These are phyloP conservation scores for Hipposideros larvatus DNA, from an alignment of 2,797 vertebrate species.

Conservation along the genomic window DNA sequence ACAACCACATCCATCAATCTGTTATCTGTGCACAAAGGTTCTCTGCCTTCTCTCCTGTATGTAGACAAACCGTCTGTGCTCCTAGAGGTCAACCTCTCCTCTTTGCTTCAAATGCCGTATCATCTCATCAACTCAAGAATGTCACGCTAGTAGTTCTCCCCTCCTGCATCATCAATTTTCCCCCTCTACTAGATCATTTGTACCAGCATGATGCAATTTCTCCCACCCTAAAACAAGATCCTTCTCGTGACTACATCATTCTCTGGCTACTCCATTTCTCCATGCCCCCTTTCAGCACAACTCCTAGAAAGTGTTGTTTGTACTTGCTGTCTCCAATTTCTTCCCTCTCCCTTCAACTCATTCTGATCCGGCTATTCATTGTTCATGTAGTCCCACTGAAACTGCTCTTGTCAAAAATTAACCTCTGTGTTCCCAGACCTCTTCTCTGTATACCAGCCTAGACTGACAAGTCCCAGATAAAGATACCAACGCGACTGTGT, in stretches of 20 bases:
- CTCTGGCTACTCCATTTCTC: background rate
- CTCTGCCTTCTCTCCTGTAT: background rate
- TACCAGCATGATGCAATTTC: background rate
- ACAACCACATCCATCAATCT: background rate
- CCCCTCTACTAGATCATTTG: background rate
- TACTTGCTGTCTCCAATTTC: background rate
- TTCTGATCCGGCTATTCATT: background rate
- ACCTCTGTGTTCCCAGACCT: background rate
- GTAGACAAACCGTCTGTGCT: background rate
- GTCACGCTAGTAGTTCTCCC: background rate
- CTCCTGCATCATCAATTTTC: background rate
- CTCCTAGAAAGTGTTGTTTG: background rate
- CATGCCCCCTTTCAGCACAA: background rate
- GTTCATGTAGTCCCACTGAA: background rate
- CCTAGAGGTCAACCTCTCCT: background rate
- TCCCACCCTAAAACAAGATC: background rate
- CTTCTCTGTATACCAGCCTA: background rate
- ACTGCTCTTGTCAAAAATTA: conserved; percentile 47
- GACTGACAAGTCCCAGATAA: background rate
- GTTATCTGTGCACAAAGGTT: background rate
- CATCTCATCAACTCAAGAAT: background rate
- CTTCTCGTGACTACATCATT: background rate
- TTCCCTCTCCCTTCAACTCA: background rate
- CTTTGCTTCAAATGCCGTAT: background rate
- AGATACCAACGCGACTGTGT: background rate